Evolutionary conservation across 2,888 invertebrate genomes (phyloP).

Genomic region (Leuctra nigra): DNA sequence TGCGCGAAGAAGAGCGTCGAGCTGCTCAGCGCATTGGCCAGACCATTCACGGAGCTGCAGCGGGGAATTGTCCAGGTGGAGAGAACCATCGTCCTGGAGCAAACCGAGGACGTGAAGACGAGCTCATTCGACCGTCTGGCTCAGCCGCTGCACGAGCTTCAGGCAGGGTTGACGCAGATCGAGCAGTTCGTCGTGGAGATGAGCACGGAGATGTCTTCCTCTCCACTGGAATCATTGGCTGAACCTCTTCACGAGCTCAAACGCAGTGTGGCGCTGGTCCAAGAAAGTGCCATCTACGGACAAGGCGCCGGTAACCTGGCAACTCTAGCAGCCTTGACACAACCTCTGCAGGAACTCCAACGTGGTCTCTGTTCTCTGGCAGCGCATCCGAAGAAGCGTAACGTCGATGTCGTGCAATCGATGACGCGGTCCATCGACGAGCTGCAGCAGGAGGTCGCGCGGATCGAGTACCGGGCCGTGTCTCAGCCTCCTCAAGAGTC

Average conservation of each 20-base stretch:
- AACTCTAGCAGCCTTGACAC: constrained; percentile 24
- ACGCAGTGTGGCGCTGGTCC: constrained; percentile 44
- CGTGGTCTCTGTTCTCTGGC: background rate
- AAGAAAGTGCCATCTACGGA: constrained; percentile 36
- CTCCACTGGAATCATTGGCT: constrained; percentile 12
- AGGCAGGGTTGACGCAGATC: constrained; percentile 12
- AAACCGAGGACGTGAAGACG: background rate
- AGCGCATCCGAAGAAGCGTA: background rate
- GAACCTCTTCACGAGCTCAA: constrained; percentile 45
- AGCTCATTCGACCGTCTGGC: constrained; percentile 37
- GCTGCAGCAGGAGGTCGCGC: constrained; percentile 14
- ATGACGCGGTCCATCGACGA: constrained; percentile 18
- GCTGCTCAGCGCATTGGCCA: background rate
- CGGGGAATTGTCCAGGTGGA: constrained; percentile 21
- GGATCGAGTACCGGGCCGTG: constrained; percentile 9
- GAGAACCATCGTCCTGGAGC: constrained; percentile 13
- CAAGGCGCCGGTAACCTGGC: background rate
- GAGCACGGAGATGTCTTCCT: background rate
- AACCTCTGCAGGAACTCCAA: constrained; percentile 29
- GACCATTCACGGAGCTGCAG: constrained; percentile 22
- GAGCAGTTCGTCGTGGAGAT: constrained; percentile 21
- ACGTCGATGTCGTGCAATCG: constrained; percentile 6
- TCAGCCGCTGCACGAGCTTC: constrained; percentile 38
- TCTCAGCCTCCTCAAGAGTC: background rate
- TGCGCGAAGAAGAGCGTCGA: background rate